Conservation (phyloP, 2,113 vertebrate species). For the Syrrhaptes paradoxus region DNA sequence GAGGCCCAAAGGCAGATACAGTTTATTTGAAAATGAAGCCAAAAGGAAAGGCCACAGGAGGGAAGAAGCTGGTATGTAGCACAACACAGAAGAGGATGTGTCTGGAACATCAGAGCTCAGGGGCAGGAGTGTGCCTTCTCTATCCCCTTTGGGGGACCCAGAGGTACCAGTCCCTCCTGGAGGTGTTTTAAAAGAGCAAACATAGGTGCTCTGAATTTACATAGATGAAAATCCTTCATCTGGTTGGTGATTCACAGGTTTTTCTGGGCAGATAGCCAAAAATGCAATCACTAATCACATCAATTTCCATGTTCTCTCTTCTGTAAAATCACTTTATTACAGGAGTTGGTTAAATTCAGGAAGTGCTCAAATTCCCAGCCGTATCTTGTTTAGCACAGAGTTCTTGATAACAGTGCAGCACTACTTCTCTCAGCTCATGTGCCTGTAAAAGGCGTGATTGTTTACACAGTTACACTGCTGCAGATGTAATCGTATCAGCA, state of each 20-base stretch:
- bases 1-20: not conserved
- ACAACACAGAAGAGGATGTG: not conserved
- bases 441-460: not conserved
- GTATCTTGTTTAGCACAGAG: not conserved
- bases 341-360: constrained; percentile 39
- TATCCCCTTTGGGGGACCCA: not conserved
- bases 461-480: not conserved
- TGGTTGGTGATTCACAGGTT: not conserved
- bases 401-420: not conserved
- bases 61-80: not conserved
- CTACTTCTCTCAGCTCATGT: not conserved
- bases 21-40: not conserved
- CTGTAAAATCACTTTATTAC: constrained; percentile 46
- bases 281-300: constrained; percentile 6
- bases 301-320: constrained; percentile 1
- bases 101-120: not conserved
- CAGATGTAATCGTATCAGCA: not conserved
- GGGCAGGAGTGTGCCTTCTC: not conserved
- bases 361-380: not conserved
- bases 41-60: not conserved
- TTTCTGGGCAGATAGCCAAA: constrained; percentile 17
- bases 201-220: not conserved
- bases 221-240: not conserved
- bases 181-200: not conserved
- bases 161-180: not conserved